Base-by-base conservation (phyloP, 1,140 invertebrate genomes). In the Triops cancriformis region DNA sequence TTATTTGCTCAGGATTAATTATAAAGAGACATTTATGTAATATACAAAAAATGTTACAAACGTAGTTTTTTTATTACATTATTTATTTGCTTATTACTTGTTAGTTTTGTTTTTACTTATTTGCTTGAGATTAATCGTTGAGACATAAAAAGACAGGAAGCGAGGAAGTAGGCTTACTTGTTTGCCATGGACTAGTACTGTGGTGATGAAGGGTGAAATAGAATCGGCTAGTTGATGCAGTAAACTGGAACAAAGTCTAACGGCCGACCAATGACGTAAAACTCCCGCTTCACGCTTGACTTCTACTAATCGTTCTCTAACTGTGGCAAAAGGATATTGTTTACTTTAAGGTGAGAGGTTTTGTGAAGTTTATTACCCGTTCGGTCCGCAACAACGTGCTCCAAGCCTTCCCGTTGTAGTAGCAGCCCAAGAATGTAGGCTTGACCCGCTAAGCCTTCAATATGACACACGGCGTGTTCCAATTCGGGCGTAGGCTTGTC, bases 181-280 rank as follows among this genome's bases (percentile, higher is more conserved):
- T 87, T 98, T 99, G 80, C 97, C 97, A 86, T 96, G 93, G 26
- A 99, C 97, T 28, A 99, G 87, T 78, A 99, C 93, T 18, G 94
- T 94, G 31, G 98, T 99, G 77, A 99, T 96, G 82, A 97, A 98
- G 23, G 98, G 98, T 85, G 96, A 98, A 78, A 99, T 95, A 81
- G 94, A 97, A 85, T 99, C 97, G 3, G 99, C 97, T 75, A 95
- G 93, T 83, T 99, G 97, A 83, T 91, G 89, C 27, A 99, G 86
- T 74, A 98, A 87, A 82, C 94, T 94, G 51, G 95, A 96, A 82
- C 95, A 97, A 83, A 97, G 95, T 76, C 98, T 89, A 26, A 99
- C 95, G 45, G 94, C 93, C 78, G 92, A 91, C 97, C 97, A 99
- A 84, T 95, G 91, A 73, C 95, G 89, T 37, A 96, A 86, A 76